Conservation (phyloP, 2,797 vertebrate species). For the Anguilla pacifica region DNA sequence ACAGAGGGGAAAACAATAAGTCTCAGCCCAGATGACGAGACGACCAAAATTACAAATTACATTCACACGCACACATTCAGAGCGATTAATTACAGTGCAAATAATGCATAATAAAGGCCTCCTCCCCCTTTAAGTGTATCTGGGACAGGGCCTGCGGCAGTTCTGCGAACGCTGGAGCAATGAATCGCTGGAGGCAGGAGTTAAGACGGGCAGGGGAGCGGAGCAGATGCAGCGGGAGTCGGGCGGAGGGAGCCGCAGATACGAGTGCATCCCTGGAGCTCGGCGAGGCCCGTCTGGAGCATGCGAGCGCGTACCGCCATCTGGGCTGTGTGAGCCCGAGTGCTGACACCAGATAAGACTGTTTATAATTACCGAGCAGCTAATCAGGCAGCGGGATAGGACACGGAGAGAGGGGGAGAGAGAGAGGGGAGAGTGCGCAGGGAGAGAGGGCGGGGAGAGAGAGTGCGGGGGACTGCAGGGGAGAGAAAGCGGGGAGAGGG, state of each 20-base stretch:
- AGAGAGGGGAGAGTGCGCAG: constrained; percentile 44
- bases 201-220: background rate
- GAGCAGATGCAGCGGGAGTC: background rate
- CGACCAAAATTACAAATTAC: background rate
- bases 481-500: constrained; percentile 56
- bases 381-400: constrained; percentile 76
- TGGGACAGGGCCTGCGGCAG: background rate
- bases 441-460: constrained; percentile 32
- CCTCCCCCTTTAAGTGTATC: background rate
- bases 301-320: constrained; percentile 51
- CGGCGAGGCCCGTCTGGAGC: background rate
- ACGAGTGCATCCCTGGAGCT: constrained; percentile 6
- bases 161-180: background rate
- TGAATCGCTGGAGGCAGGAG: background rate
- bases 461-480: constrained; percentile 37
- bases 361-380: constrained; percentile 79
- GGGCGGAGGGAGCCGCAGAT: constrained; percentile 8
- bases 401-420: constrained; percentile 58
- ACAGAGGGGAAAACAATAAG: background rate
- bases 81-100: background rate
- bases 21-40: background rate
- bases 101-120: background rate
- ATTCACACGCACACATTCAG: background rate
- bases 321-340: constrained; percentile 75
- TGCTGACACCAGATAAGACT: constrained; percentile 82